phyloP scores from a whole-genome alignment of 2,113 vertebrate species.

The Callospermophilus lateralis region DNA sequence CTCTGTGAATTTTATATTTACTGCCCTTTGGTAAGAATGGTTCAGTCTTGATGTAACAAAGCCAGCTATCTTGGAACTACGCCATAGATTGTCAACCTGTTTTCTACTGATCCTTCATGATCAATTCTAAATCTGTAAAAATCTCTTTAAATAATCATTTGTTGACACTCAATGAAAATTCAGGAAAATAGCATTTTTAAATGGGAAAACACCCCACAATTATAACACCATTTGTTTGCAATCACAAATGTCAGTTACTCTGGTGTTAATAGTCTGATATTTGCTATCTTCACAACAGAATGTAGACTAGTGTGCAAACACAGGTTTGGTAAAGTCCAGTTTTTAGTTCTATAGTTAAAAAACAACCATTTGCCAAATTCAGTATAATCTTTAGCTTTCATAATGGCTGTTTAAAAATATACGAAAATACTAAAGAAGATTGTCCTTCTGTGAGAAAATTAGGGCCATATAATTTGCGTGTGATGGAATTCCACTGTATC shows the following conservation, averaged over 20 bases:
- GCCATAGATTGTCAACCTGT: not conserved
- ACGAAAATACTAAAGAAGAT: not conserved
- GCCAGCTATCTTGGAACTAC: not conserved
- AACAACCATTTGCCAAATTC: constrained; percentile 23
- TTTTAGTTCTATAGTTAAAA: constrained; percentile 27
- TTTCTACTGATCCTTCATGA: not conserved
- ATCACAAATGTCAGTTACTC: not conserved
- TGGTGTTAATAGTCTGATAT: not conserved
- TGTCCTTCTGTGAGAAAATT: constrained; percentile 48
- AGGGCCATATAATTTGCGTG: not conserved
- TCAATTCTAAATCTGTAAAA: constrained; percentile 5
- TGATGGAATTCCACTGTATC: constrained; percentile 19
- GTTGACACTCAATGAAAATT: constrained; percentile 6
- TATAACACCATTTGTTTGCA: not conserved
- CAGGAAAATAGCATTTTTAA: constrained; percentile 48
- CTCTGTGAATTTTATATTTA: not conserved
- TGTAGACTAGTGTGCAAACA: not conserved
- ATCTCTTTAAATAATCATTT: constrained; percentile 39
- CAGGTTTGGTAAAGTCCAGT: not conserved
- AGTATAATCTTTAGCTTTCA: not conserved
- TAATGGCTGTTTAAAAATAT: not conserved
- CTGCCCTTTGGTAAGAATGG: not conserved
- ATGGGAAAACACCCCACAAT: not conserved
- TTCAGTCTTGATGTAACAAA: not conserved
- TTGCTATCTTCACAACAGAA: not conserved